phyloP scores from a whole-genome alignment of 2,888 invertebrate genomes.

The Lasioglossum zephyrum region DNA sequence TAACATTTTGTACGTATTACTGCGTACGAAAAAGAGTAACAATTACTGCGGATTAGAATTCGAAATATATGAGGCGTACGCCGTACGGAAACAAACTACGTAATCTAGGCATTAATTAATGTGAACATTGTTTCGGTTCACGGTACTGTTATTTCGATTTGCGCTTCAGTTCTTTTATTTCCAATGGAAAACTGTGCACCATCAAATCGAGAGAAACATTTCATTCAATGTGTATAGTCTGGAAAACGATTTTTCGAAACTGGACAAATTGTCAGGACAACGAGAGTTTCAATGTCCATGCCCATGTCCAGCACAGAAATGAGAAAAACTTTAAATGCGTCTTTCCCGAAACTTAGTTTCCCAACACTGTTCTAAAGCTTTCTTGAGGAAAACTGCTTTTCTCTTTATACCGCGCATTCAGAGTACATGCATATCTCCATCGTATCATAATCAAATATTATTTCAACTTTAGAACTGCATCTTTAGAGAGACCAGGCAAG shows the following conservation, averaged over 20 bases:
- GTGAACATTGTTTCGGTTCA: too few relatives aligned
- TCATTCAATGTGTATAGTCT: background rate
- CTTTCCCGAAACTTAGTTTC: background rate
- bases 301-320: background rate
- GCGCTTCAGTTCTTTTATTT: background rate
- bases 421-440: too few relatives aligned
- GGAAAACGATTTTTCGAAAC: background rate
- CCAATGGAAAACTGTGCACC: background rate
- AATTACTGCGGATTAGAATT: too few relatives aligned
- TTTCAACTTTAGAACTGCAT: background rate
- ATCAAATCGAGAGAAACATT: background rate
- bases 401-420: too few relatives aligned
- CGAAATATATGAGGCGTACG: too few relatives aligned
- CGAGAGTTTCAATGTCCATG: background rate
- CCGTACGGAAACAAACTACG: too few relatives aligned
- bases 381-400: background rate
- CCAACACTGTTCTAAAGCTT: background rate
- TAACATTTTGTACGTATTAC: too few relatives aligned
- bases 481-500: background rate
- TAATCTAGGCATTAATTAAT: too few relatives aligned
- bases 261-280: background rate
- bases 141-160: too few relatives aligned
- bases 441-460: background rate
- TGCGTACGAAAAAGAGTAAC: too few relatives aligned
- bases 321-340: slow-evolving; percentile 2